These are phyloP conservation scores for Nothura maculosa DNA, from an alignment of 2,797 vertebrate genomes.

Conservation along the genomic window DNA sequence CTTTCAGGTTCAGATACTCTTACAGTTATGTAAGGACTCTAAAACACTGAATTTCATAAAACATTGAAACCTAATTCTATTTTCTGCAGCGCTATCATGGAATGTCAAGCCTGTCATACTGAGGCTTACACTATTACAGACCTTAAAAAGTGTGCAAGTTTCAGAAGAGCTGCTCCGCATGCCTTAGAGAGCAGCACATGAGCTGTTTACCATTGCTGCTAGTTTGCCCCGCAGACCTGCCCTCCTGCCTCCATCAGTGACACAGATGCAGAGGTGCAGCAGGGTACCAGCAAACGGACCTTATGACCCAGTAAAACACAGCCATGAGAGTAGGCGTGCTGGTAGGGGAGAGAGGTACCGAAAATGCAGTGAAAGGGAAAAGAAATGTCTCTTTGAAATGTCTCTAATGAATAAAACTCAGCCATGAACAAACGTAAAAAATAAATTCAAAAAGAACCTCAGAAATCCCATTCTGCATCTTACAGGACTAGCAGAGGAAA, in stretches of 20 bases:
- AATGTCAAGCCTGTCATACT: background rate
- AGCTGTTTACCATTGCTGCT: background rate
- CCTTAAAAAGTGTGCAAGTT: background rate
- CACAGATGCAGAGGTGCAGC: background rate
- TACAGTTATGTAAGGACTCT: background rate
- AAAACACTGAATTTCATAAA: background rate
- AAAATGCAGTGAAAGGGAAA: background rate
- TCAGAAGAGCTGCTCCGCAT: background rate
- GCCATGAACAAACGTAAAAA: background rate
- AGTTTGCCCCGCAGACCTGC: accelerated
- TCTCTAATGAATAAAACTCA: background rate
- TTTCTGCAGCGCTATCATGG: background rate
- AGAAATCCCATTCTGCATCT: background rate
- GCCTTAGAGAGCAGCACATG: accelerated
- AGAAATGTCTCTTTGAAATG: background rate
- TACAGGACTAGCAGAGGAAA: background rate
- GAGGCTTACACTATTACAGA: background rate
- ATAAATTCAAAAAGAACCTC: background rate
- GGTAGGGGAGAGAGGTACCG: background rate
- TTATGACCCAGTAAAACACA: background rate
- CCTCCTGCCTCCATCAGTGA: accelerated
- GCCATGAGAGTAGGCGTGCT: background rate
- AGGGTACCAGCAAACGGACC: background rate
- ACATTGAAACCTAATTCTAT: background rate
- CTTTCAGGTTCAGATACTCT: background rate